Evolutionary conservation across 1,140 invertebrate species (phyloP).

Genomic region (Dolichoris vasculosae): DNA sequence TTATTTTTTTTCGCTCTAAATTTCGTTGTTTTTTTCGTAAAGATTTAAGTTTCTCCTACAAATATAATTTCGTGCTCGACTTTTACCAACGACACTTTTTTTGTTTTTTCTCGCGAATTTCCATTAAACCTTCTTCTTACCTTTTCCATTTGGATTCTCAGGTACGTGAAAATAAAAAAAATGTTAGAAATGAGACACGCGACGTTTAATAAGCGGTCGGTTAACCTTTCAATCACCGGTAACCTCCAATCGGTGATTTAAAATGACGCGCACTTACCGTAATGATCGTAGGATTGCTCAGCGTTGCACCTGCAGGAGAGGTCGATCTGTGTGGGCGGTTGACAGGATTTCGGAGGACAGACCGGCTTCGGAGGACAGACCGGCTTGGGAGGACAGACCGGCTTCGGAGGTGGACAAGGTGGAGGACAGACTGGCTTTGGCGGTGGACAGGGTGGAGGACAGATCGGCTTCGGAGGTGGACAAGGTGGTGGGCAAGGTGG

Average conservation of each 20-base stretch:
- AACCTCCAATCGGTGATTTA: background rate
- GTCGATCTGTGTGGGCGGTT: background rate
- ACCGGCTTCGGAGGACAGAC: too few species aligned
- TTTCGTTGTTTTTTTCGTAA: too few species aligned
- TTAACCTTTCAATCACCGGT: background rate
- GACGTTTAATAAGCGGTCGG: background rate
- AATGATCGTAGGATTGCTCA: background rate
- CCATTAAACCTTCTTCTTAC: too few species aligned
- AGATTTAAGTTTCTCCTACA: too few species aligned
- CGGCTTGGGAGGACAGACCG: background rate
- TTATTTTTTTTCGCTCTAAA: too few species aligned
- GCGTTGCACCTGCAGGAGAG: constrained; percentile 55
- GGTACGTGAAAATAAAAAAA: too few species aligned
- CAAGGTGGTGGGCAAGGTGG: constrained; percentile 17
- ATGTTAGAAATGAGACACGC: too few species aligned
- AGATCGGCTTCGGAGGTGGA: constrained; percentile 11
- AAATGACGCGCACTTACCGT: background rate
- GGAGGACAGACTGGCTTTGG: constrained; percentile 9
- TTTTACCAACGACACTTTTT: too few species aligned
- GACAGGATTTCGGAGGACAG: too few species aligned
- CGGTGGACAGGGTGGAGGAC: background rate
- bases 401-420: background rate
- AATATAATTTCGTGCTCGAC: too few species aligned
- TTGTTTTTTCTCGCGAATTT: too few species aligned
- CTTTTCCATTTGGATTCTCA: too few species aligned